phyloP scores from a whole-genome alignment of 2,113 vertebrate species.

The Cranoglanis bouderius region DNA sequence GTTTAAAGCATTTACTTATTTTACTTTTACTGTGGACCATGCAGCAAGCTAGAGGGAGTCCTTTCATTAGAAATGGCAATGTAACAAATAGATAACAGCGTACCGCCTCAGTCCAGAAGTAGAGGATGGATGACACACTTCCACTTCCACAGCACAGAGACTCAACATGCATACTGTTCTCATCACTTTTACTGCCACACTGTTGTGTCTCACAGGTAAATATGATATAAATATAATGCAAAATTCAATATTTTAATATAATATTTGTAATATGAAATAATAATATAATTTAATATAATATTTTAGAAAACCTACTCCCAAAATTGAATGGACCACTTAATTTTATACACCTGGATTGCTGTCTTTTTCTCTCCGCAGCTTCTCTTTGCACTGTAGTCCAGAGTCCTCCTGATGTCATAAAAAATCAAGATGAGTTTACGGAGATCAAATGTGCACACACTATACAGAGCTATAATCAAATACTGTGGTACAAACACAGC shows the following conservation, averaged over 20 bases:
- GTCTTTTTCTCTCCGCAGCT: slow-evolving; percentile 15
- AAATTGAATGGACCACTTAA: too few relatives aligned
- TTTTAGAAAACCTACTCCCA: too few relatives aligned
- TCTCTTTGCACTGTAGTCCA: not conserved
- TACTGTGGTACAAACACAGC: slow-evolving; percentile 35
- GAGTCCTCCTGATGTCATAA: slow-evolving; percentile 9
- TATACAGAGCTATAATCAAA: not conserved
- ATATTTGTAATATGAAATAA: too few relatives aligned
- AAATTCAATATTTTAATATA: not conserved
- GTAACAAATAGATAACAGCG: not conserved
- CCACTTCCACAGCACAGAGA: not conserved
- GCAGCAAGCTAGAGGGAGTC: not conserved
- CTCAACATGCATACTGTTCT: not conserved
- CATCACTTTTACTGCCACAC: not conserved
- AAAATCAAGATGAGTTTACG: not conserved
- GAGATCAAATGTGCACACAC: slow-evolving; percentile 43
- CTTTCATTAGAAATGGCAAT: not conserved
- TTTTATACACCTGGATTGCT: not conserved
- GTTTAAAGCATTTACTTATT: too few relatives aligned
- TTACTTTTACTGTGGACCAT: not conserved
- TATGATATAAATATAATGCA: too few relatives aligned
- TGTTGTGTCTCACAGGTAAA: slow-evolving; percentile 36
- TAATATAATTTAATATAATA: too few relatives aligned
- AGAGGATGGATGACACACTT: not conserved
- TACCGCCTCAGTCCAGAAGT: not conserved